A percentile compares a stretch with the other conserved stretches of the same genome.
Conservation (phyloP, 2,888 invertebrate genomes). For the Chalcis sispes region DNA sequence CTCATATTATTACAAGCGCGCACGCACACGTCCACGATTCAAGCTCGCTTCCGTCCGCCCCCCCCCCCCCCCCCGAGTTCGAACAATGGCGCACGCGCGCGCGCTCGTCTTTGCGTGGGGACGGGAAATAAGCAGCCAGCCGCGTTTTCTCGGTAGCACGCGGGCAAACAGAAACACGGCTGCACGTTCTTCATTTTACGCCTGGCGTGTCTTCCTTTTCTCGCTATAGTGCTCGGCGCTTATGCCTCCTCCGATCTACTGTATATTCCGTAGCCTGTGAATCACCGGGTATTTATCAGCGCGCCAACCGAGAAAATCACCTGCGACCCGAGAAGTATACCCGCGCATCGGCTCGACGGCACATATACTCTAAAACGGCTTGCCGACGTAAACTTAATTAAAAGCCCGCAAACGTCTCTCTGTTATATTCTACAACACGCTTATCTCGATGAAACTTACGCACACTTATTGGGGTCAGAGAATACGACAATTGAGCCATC, state of each 20-base stretch:
- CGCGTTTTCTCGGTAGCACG: neutral
- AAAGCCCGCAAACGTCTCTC: neutral
- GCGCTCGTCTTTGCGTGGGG: neutral
- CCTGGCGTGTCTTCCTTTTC: conserved; percentile 34
- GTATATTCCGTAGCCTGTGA: conserved; percentile 3
- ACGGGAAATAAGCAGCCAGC: conserved; percentile 25
- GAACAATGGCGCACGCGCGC: no score
- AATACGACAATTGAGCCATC: no score
- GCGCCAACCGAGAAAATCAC: conserved; percentile 5
- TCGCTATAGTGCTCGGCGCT: neutral
- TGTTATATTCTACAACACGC: no score
- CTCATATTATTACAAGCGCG: neutral
- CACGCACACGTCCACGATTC: no score
- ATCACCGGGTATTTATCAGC: conserved; percentile 27
- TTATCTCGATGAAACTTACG: no score
- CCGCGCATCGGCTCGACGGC: neutral
- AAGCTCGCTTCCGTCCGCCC: no score
- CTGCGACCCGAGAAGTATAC: neutral
- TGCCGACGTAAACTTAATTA: conserved; percentile 24
- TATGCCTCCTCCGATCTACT: neutral
- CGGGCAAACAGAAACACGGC: conserved; percentile 28
- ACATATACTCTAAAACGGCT: conserved; percentile 2
- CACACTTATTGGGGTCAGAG: no score
- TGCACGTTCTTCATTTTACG: conserved; percentile 51
- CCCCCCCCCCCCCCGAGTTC: no score